These are phyloP conservation scores for Amiota minor DNA, from an alignment of 2,888 invertebrate genomes.

Conservation along the genomic window DNA sequence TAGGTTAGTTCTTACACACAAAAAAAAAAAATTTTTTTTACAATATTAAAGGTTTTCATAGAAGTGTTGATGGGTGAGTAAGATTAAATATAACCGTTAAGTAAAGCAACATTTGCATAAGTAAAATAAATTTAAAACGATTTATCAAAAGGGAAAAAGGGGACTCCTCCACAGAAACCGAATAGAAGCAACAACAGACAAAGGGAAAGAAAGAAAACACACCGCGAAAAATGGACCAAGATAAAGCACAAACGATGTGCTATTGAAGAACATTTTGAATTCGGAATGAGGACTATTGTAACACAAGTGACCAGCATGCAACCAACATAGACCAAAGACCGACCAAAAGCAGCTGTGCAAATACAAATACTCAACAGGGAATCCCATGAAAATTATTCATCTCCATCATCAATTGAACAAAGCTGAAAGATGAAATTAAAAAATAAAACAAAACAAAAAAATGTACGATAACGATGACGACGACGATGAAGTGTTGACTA, in stretches of 20 bases:
- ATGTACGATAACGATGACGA: too few species aligned
- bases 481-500: too few species aligned
- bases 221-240: not conserved
- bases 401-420: too few species aligned
- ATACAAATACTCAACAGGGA: not conserved
- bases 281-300: not conserved
- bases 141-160: slow-evolving; percentile 3
- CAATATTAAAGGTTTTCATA: too few species aligned
- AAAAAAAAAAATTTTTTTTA: too few species aligned
- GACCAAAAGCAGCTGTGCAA: slow-evolving; percentile 18
- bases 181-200: not conserved
- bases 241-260: not conserved
- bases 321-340: not conserved
- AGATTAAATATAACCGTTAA: slow-evolving; percentile 22
- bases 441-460: too few species aligned
- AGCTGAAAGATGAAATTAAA: too few species aligned
- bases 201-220: not conserved
- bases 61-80: not conserved
- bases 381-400: too few species aligned
- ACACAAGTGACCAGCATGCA: not conserved
- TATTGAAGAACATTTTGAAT: too few species aligned
- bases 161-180: not conserved
- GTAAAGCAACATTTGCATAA: slow-evolving; percentile 11
- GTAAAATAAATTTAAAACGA: slow-evolving; percentile 24
- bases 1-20: too few species aligned